Conservation (phyloP, 1,140 invertebrate genomes). For the Kradibia gibbosae region DNA sequence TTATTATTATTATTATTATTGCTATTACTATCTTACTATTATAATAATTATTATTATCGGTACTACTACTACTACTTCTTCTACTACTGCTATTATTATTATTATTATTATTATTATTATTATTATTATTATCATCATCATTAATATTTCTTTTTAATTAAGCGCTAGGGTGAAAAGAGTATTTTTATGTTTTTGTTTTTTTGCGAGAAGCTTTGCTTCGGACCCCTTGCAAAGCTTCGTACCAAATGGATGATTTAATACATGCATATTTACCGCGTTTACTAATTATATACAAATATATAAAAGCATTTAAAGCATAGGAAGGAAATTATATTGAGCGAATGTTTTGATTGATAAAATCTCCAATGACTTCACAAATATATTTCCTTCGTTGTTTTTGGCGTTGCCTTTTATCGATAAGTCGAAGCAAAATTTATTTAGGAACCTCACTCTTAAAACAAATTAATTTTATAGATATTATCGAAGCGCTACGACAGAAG, state of each 20-base stretch:
- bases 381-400: too few species aligned
- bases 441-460: too few species aligned
- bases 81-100: neutral
- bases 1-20: slow-evolving; percentile 5
- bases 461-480: too few species aligned
- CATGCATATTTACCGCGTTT: too few species aligned
- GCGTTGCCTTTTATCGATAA: too few species aligned
- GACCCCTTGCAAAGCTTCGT: slow-evolving; percentile 21
- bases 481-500: too few species aligned
- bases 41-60: neutral
- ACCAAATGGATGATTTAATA: neutral
- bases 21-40: neutral
- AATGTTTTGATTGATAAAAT: neutral
- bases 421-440: too few species aligned
- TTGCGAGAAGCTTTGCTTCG: slow-evolving; percentile 35
- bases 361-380: neutral
- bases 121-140: slow-evolving; percentile 5
- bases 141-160: slow-evolving; percentile 32
- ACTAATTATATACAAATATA: too few species aligned
- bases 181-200: slow-evolving; percentile 49
- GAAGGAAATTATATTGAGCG: neutral
- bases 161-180: slow-evolving; percentile 48
- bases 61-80: neutral
- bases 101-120: slow-evolving; percentile 17
- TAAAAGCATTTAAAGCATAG: too few species aligned